Percentiles rank a stretch among this genome's conserved stretches.
These are phyloP conservation scores for Adoxophyes honmai DNA, from an alignment of 1,140 invertebrate genomes.

Conservation along the genomic window DNA sequence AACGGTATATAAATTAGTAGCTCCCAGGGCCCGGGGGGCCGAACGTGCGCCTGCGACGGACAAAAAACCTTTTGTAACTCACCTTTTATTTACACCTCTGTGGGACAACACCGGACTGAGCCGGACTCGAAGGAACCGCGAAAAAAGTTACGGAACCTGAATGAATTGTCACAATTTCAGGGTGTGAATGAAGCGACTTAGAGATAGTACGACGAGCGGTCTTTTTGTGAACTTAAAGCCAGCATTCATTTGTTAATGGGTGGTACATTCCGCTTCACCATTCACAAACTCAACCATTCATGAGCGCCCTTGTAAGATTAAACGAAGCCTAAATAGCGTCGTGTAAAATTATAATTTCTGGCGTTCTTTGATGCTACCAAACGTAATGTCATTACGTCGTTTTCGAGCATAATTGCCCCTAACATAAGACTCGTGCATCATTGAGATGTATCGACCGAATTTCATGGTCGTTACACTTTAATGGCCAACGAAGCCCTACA, in stretches of 20 bases:
- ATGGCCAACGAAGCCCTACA: slow-evolving; percentile 40
- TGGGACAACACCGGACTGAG: slow-evolving; percentile 14
- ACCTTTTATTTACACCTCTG: slow-evolving; percentile 50
- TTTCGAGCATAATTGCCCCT: slow-evolving; percentile 48
- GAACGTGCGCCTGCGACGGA: slow-evolving; percentile 15
- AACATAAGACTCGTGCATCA: slow-evolving; percentile 33
- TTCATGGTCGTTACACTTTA: slow-evolving; percentile 61
- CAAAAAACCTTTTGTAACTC: slow-evolving; percentile 38
- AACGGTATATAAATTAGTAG: slow-evolving; percentile 48
- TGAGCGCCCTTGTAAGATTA: background rate
- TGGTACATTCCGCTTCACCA: background rate
- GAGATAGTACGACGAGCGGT: background rate
- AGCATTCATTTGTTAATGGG: slow-evolving; percentile 5
- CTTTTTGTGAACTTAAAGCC: slow-evolving; percentile 4
- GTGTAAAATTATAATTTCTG: background rate
- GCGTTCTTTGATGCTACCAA: slow-evolving; percentile 18
- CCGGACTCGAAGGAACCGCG: slow-evolving; percentile 17
- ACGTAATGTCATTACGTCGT: slow-evolving; percentile 37
- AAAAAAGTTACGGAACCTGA: slow-evolving; percentile 28
- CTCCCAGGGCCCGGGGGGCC: slow-evolving; percentile 31
- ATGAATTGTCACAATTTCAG: background rate
- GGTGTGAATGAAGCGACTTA: background rate
- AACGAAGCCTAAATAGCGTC: slow-evolving; percentile 1
- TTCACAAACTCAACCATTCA: background rate
- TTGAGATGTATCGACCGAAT: slow-evolving; percentile 57